These are phyloP conservation scores for Brenthis daphne DNA, from an alignment of 2,888 invertebrate genomes.

Conservation along the genomic window DNA sequence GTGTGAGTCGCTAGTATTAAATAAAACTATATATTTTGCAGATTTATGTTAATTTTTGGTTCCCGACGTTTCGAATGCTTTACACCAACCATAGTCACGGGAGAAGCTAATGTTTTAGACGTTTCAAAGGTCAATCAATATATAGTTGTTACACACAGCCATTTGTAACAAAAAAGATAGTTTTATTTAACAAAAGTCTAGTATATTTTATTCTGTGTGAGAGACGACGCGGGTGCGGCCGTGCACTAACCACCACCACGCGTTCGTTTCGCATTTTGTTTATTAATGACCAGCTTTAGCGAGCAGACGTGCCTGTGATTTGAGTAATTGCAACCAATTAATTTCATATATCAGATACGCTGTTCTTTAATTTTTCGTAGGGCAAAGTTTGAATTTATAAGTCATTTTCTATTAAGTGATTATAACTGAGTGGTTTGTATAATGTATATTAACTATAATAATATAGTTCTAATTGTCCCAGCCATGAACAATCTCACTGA, in stretches of 20 bases:
- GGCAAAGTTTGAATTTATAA: not conserved
- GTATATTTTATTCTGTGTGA: not conserved
- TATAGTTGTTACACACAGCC: no score
- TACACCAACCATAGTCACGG: no score
- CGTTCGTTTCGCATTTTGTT: slow-evolving; percentile 23
- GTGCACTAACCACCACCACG: slow-evolving; percentile 16
- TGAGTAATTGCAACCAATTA: slow-evolving; percentile 12
- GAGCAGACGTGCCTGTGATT: slow-evolving; percentile 15
- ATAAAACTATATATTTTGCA: no score
- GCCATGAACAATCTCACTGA: no score
- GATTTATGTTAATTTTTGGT: no score
- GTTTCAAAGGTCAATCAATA: no score
- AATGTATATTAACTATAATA: no score
- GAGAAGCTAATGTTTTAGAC: no score
- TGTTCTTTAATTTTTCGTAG: not conserved
- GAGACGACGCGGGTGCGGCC: slow-evolving; percentile 16
- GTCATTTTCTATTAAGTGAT: not conserved
- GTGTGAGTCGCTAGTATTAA: no score
- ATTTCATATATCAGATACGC: slow-evolving; percentile 10
- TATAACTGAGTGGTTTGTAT: no score
- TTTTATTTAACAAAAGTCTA: not conserved
- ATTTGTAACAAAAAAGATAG: not conserved
- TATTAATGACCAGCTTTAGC: slow-evolving; percentile 27
- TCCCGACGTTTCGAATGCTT: no score
- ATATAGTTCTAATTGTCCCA: no score